These are phyloP conservation scores for Nothoprocta pentlandii DNA, from an alignment of 2,113 vertebrate genomes.

Conservation along the genomic window DNA sequence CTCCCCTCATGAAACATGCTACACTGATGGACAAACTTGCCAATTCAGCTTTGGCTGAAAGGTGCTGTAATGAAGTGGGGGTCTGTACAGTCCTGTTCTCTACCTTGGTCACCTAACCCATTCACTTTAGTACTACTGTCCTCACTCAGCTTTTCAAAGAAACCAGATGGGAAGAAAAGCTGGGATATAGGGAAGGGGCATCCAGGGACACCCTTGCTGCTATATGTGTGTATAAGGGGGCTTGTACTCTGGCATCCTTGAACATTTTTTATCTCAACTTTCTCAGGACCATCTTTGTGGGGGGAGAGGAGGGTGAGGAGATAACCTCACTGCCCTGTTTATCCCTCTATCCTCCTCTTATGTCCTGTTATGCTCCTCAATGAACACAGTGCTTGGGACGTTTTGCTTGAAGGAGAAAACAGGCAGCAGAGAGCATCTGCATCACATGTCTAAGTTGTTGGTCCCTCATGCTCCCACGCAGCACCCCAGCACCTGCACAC, in stretches of 20 bases:
- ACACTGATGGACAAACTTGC: slow-evolving; percentile 30
- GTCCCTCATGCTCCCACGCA: not conserved
- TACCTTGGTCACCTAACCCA: not conserved
- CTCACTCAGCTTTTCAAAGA: not conserved
- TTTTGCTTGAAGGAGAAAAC: not conserved
- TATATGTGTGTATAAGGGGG: not conserved
- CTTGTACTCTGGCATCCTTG: not conserved
- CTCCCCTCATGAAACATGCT: not conserved
- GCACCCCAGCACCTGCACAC: not conserved
- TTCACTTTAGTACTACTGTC: not conserved
- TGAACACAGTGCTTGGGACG: not conserved
- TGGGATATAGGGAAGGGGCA: not conserved
- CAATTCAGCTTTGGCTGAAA: not conserved
- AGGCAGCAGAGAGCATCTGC: not conserved
- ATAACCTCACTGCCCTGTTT: not conserved
- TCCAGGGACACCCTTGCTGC: not conserved
- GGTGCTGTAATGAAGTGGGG: not conserved
- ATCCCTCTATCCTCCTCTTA: not conserved
- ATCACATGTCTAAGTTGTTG: not conserved
- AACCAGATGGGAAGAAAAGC: not conserved
- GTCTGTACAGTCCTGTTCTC: not conserved
- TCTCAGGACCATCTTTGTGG: not conserved
- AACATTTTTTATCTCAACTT: not conserved
- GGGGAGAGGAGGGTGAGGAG: not conserved
- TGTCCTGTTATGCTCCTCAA: not conserved